Percentiles rank a stretch among this genome's conserved stretches.
Evolutionary conservation across 2,113 vertebrate genomes (phyloP).

Genomic region (Sinosuthora webbiana): DNA sequence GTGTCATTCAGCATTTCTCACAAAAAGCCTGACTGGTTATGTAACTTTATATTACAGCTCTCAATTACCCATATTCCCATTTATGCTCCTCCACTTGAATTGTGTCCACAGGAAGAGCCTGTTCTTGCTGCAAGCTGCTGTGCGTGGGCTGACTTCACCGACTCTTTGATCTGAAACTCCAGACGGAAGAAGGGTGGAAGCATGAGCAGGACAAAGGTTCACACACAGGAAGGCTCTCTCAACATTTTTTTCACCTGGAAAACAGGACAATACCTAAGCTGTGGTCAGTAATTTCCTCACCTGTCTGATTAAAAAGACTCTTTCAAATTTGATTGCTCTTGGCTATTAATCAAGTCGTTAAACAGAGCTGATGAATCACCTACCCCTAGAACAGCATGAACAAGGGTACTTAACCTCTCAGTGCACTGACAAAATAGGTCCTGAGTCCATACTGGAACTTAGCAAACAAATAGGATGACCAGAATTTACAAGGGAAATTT

Average conservation of each 20-base stretch:
- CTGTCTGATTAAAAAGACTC: background rate
- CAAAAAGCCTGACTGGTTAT: background rate
- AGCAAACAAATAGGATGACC: constrained; percentile 27
- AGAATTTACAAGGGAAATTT: constrained; percentile 66
- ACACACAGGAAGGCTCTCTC: background rate
- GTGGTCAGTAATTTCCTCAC: background rate
- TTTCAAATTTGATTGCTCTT: background rate
- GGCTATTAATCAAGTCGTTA: background rate
- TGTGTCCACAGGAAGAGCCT: background rate
- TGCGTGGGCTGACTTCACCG: background rate
- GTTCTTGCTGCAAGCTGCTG: background rate
- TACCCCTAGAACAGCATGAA: background rate
- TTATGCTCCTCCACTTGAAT: background rate
- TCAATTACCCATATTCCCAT: background rate
- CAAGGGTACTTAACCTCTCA: background rate
- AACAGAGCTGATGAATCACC: background rate
- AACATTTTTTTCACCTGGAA: background rate
- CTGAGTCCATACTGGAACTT: constrained; percentile 22
- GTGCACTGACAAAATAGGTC: background rate
- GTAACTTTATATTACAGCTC: background rate
- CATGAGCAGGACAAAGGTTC: background rate
- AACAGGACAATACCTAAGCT: background rate
- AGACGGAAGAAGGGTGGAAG: background rate
- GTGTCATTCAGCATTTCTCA: background rate
- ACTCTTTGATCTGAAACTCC: background rate